Evolutionary conservation across 2,797 vertebrate species (phyloP).

Genomic region (Tolypeutes matacus): DNA sequence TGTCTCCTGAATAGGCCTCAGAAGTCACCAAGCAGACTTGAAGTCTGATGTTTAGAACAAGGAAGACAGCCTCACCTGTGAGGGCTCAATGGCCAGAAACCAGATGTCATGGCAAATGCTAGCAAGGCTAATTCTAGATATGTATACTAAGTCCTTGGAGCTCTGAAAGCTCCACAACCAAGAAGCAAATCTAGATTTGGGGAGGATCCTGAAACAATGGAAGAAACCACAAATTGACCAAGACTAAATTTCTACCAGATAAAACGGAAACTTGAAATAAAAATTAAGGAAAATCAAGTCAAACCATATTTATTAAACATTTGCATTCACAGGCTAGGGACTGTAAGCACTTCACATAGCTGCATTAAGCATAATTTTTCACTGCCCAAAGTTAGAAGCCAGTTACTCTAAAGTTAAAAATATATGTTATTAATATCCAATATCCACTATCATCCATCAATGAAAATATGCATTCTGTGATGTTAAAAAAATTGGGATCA

Average conservation of each 20-base stretch:
- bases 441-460: not conserved
- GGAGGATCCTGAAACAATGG: not conserved
- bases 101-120: not conserved
- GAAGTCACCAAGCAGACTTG: not conserved
- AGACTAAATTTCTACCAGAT: not conserved
- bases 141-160: not conserved
- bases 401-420: conserved; percentile 55
- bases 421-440: not conserved
- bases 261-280: conserved; percentile 31
- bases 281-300: conserved; percentile 29
- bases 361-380: not conserved
- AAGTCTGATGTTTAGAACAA: not conserved
- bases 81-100: not conserved
- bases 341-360: not conserved
- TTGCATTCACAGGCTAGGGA: not conserved
- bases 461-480: not conserved
- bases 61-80: not conserved
- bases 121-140: not conserved
- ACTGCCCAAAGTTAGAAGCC: not conserved
- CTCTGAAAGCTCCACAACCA: not conserved
- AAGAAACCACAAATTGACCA: not conserved
- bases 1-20: not conserved
- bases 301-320: conserved; percentile 34
- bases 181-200: not conserved
- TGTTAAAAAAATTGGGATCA: not conserved